Evolutionary conservation across 2,113 vertebrate species (phyloP), one percentile per base, ranked within the genome.

Genomic region (Alexandromys fortis): DNA sequence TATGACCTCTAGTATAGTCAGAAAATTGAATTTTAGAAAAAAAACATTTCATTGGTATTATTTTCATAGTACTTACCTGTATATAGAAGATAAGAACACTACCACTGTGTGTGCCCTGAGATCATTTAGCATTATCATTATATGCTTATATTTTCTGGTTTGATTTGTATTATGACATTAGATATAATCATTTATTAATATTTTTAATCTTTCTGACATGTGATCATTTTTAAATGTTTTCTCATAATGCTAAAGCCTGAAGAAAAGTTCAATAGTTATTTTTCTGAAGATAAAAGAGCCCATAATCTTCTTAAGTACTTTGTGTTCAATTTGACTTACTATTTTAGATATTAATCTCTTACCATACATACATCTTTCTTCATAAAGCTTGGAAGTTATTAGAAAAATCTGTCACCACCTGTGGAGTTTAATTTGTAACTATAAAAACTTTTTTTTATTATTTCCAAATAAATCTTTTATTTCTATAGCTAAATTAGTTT

Each of bases 111-210:
- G 38, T 45, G 5, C 38, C 26, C 82, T 24, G 35, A 21, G 65
- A 67, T 38, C 0, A 13, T 73, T 83, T 63, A 73, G 33, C 38
- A n/a, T 90, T 61, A 19, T 87, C 3, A 67, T 86, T 65, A 83
- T 72, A 45, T 42, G 16, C 42, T 85, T 96, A 89, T 67, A 77
- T 52, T 82, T 90, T 96, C 14, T 78, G 45, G 92, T 86, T 90
- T 28, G 7, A 28, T 61, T 85, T 14, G 21, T 65, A 63, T n/a
- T 63, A 47, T 89, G 16, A 70, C 61, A 35, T 49, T 89, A n/a
- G 30, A 92, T 38, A 52, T 78, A 85, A 86, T 90, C 47, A 77
- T 70, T n/a, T 55, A 42, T 94, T 58, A 83, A 33, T 76, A 30
- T 61, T 72, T 81, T 95, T 6, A 21, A 49, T 42, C 90, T 93